These are phyloP conservation scores for Phoenoteleia sp. DNA, from an alignment of 2,888 invertebrate genomes.

Conservation along the genomic window DNA sequence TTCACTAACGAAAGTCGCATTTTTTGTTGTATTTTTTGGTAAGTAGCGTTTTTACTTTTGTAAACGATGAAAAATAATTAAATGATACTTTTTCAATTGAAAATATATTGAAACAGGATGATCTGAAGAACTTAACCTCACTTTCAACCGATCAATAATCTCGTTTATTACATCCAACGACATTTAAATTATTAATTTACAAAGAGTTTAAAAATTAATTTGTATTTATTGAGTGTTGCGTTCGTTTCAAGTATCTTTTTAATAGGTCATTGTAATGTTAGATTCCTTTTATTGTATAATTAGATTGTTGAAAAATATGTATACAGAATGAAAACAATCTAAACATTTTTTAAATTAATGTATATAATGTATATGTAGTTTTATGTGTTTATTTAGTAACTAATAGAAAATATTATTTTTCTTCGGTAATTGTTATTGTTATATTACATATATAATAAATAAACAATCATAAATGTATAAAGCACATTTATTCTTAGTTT, in stretches of 20 bases:
- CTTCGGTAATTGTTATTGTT: too few species aligned
- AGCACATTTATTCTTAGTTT: too few species aligned
- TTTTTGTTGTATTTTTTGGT: conserved; percentile 82
- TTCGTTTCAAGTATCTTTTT: neutral
- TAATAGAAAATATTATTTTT: too few species aligned
- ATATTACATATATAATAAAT: too few species aligned
- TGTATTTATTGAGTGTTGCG: neutral
- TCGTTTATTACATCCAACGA: conserved; percentile 10
- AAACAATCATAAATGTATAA: too few species aligned
- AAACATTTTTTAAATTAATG: too few species aligned
- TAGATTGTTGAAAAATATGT: too few species aligned
- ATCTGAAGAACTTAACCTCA: conserved; percentile 65
- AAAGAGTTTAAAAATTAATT: conserved; percentile 30
- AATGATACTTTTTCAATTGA: neutral
- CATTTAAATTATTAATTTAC: conserved; percentile 47
- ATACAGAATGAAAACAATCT: too few species aligned
- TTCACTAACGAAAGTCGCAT: conserved; percentile 79
- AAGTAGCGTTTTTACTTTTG: conserved; percentile 49
- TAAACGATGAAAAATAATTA: neutral
- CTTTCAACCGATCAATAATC: conserved; percentile 71
- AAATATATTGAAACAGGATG: neutral
- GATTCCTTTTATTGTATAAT: neutral
- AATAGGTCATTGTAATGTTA: conserved; percentile 3
- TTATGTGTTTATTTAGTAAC: too few species aligned
- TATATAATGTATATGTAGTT: too few species aligned